Evolutionary conservation across 2,113 vertebrate species (phyloP).

Genomic region (Charina bottae): DNA sequence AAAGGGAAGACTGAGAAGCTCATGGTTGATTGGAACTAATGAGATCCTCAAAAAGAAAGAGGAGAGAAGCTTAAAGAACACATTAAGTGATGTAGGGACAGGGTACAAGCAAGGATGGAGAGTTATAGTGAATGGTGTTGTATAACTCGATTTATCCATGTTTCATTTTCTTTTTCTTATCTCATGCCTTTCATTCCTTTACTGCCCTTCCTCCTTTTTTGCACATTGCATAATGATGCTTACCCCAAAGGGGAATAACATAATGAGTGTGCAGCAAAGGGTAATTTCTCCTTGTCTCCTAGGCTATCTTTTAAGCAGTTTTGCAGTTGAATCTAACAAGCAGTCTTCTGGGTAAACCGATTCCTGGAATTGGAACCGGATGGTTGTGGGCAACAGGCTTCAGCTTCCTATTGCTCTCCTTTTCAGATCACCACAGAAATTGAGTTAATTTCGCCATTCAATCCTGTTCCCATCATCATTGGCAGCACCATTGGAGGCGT

Average conservation of each 20-base stretch:
- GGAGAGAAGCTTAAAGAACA: neutral
- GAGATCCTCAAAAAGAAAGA: neutral
- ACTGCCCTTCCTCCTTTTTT: neutral
- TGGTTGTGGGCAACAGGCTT: neutral
- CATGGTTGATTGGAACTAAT: neutral
- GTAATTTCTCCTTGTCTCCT: neutral
- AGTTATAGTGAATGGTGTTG: neutral
- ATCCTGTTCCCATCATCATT: constrained; percentile 74
- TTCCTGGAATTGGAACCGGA: neutral
- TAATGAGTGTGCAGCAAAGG: neutral
- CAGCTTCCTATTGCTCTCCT: neutral
- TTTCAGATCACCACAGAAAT: constrained; percentile 71
- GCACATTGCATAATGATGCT: neutral
- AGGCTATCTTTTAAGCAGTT: neutral
- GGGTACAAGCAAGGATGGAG: neutral
- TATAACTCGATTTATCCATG: neutral
- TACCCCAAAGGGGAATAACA: neutral
- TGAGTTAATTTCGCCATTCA: constrained; percentile 70
- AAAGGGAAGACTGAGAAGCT: neutral
- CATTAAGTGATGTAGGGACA: neutral
- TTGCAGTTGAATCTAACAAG: neutral
- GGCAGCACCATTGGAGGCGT: constrained; percentile 77
- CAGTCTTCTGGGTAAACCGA: neutral
- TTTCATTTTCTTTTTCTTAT: neutral
- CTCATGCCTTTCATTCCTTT: neutral